Percentiles rank a stretch among this genome's conserved stretches.
Conservation (phyloP, 1,140 invertebrate species). For the Druon quercuslanigerum region DNA sequence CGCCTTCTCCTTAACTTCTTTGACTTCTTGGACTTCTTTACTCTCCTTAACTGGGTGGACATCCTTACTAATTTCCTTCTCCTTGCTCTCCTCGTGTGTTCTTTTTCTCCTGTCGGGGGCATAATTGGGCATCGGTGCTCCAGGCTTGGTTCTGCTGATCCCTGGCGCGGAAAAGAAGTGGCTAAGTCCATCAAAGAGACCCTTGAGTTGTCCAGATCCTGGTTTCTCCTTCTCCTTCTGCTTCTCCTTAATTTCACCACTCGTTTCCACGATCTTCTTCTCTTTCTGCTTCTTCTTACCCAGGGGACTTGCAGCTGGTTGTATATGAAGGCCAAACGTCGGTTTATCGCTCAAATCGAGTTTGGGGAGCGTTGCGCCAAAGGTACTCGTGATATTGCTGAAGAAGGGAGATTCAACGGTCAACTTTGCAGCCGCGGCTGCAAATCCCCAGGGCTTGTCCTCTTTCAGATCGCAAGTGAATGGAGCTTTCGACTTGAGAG, state of each 20-base stretch:
- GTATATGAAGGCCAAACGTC: slow-evolving; percentile 64
- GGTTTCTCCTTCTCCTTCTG: slow-evolving; percentile 59
- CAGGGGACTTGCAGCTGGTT: slow-evolving; percentile 51
- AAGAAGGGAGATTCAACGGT: slow-evolving; percentile 66
- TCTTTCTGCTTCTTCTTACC: slow-evolving; percentile 46
- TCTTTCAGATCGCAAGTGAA: slow-evolving; percentile 70
- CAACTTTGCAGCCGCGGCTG: slow-evolving; percentile 79
- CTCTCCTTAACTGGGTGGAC: background rate
- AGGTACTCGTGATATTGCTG: slow-evolving; percentile 67
- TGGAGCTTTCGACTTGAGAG: slow-evolving; percentile 61
- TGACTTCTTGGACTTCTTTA: slow-evolving; percentile 30
- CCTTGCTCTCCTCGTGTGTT: slow-evolving; percentile 33
- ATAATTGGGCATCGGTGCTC: slow-evolving; percentile 75
- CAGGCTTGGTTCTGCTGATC: slow-evolving; percentile 75
- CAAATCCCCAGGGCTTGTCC: slow-evolving; percentile 86
- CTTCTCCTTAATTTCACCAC: slow-evolving; percentile 21
- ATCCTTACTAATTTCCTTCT: slow-evolving; percentile 41
- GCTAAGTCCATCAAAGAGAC: slow-evolving; percentile 89
- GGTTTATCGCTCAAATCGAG: slow-evolving; percentile 65
- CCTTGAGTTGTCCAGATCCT: slow-evolving; percentile 82
- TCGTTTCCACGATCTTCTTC: slow-evolving; percentile 20
- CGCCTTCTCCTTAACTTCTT: slow-evolving; percentile 15
- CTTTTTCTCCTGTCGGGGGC: slow-evolving; percentile 74
- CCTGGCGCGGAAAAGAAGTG: slow-evolving; percentile 86
- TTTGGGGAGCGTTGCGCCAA: slow-evolving; percentile 63